Conservation (phyloP, 2,113 vertebrate genomes). For the Arothron firmamentum region DNA sequence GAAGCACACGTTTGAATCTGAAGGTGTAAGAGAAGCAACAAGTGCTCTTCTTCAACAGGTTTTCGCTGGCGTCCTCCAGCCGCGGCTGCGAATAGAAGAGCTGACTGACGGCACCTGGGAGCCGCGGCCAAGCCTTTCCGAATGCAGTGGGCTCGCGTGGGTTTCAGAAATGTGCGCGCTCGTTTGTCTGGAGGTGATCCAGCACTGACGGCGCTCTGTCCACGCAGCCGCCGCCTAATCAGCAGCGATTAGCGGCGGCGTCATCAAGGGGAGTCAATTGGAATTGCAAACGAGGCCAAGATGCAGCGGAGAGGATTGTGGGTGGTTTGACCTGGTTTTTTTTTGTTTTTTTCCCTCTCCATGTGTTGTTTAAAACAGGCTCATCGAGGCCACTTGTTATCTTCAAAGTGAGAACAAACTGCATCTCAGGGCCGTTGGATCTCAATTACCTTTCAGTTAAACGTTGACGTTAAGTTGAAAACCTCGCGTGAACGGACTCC, state of each 20-base stretch:
- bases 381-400: slow-evolving; percentile 9
- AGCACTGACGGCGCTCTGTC: slow-evolving; percentile 21
- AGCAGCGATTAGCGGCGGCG: slow-evolving; percentile 55
- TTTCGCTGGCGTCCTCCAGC: neutral
- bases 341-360: slow-evolving; percentile 42
- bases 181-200: slow-evolving; percentile 25
- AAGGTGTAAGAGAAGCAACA: neutral
- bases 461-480: slow-evolving; percentile 36
- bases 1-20: too few species aligned
- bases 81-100: slow-evolving; percentile 1
- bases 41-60: slow-evolving; percentile 30
- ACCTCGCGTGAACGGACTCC: slow-evolving; percentile 27
- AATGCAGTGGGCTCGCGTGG: neutral
- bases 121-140: slow-evolving; percentile 1
- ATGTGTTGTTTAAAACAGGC: slow-evolving; percentile 38
- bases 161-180: neutral
- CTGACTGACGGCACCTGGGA: slow-evolving; percentile 11
- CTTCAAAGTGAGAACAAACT: slow-evolving; percentile 33
- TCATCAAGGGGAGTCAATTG: slow-evolving; percentile 49
- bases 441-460: slow-evolving; percentile 1
- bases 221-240: slow-evolving; percentile 40
- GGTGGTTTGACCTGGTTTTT: slow-evolving; percentile 57
- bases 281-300: slow-evolving; percentile 64
- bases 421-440: slow-evolving; percentile 33
- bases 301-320: slow-evolving; percentile 48